Base-by-base conservation (phyloP, 64 coral and sea anemone species). In the Acropora yongei region DNA sequence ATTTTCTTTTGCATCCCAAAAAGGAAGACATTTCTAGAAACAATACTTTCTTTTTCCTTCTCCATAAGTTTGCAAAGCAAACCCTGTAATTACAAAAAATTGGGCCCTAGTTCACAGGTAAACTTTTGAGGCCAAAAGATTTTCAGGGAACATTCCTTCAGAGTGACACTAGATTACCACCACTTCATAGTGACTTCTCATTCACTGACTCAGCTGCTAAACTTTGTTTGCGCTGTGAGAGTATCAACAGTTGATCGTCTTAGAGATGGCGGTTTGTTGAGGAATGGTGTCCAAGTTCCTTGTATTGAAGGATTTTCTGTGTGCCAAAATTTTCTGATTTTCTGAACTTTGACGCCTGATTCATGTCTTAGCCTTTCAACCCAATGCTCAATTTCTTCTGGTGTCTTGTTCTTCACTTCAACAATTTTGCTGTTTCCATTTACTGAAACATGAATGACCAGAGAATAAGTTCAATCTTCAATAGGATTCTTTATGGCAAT, bases 251-350 rank as follows among this genome's bases (percentile, higher is more conserved):
- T 45, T 5, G 75, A 78, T 18, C 45, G 16, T 71, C 82, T 68
- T 7, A 85, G 63, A 44, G 91, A 96, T 5, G 94, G 87, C 0
- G 94, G 83, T 88, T 96, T 96, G 60, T 99, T 93, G 48, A 96
- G 49, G 72, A 99, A 99, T 67, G 97, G 97, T 39, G 91, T 94
- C 97, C 97, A 99, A 41, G 97, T 99, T 49, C 97, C 97, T 49
- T 99, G 97, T 74, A 96, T 93, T 5, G 97, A 96, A 17, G 97
- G 97, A 76, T 99, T 93, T 39, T 96, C 91, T 76, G 97, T 99
- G 41, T 93, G 91, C 97, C 97, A 99, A 41, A 72, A 82, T 69
- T 95, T 87, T 60, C 91, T 84, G 20, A 96, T 94, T 91, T 89
- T 93, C 68, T 99, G 72, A 40, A 93, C 74, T 77, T 93, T 96